A percentile compares a stretch with the other conserved stretches of the same genome.
These are phyloP conservation scores for Macropus fuliginosus DNA, from an alignment of 2,797 vertebrate species.

Conservation along the genomic window DNA sequence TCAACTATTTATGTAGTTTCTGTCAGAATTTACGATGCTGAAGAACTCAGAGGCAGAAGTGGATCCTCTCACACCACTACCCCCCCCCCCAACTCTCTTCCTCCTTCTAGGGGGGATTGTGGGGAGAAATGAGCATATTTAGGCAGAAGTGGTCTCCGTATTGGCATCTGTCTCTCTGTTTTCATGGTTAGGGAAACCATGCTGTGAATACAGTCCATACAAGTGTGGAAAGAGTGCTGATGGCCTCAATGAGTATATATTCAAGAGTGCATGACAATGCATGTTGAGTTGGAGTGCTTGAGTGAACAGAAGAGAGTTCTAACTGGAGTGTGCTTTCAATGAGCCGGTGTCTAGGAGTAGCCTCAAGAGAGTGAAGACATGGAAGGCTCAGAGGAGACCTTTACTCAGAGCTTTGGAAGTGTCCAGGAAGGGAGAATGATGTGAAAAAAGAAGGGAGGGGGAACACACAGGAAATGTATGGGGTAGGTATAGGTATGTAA, in stretches of 20 bases:
- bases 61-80: too few relatives aligned
- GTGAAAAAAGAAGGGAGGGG: background rate
- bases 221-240: background rate
- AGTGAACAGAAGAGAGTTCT: too few relatives aligned
- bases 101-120: too few relatives aligned
- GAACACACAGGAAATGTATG: background rate
- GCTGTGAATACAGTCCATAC: background rate
- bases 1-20: background rate
- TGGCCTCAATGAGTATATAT: background rate
- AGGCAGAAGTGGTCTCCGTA: background rate
- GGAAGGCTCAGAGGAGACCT: background rate
- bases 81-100: too few relatives aligned
- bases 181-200: background rate
- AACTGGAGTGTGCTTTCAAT: background rate
- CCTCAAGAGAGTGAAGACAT: background rate
- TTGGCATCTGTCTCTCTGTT: background rate
- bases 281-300: background rate
- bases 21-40: background rate
- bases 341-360: background rate
- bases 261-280: background rate
- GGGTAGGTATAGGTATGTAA: background rate
- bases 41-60: too few relatives aligned
- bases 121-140: too few relatives aligned
- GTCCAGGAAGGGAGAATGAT: too few relatives aligned
- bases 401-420: background rate